Conservation (phyloP, 2,888 invertebrate genomes). For the Homarus gammarus region DNA sequence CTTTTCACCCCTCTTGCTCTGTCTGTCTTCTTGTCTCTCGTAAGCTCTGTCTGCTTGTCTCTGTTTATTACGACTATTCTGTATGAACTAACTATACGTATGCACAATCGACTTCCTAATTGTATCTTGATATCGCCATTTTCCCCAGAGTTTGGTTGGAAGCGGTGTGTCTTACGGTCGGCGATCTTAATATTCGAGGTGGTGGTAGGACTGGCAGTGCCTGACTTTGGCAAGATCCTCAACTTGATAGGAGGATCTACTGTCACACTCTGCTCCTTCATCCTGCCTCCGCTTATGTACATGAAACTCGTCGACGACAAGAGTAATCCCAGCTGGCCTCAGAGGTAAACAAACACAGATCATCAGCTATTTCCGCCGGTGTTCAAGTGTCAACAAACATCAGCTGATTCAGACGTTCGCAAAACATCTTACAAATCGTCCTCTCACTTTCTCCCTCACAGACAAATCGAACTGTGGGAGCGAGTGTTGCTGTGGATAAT, state of each 20-base stretch:
- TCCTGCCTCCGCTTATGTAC: slow-evolving; percentile 86
- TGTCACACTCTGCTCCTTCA: slow-evolving; percentile 85
- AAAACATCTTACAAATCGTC: too few relatives aligned
- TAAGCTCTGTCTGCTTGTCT: too few relatives aligned
- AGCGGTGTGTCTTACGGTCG: slow-evolving; percentile 83
- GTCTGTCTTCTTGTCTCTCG: not conserved
- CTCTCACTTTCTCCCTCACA: slow-evolving; percentile 78
- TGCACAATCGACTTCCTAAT: too few relatives aligned
- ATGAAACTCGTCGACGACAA: slow-evolving; percentile 80
- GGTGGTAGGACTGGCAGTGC: slow-evolving; percentile 85
- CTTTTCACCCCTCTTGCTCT: not conserved
- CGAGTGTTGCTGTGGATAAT: slow-evolving; percentile 84
- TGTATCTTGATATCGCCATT: not conserved
- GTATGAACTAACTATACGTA: not conserved
- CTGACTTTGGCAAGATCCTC: slow-evolving; percentile 85
- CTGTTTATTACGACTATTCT: not conserved
- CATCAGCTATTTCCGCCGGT: too few relatives aligned
- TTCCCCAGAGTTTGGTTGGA: slow-evolving; percentile 84
- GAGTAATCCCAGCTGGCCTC: slow-evolving; percentile 48
- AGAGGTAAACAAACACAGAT: slow-evolving; percentile 46
- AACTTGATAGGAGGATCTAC: slow-evolving; percentile 87
- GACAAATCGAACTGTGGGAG: slow-evolving; percentile 82
- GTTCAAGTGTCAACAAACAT: not conserved
- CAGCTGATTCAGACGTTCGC: not conserved
- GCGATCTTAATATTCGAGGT: slow-evolving; percentile 83